Percentiles rank a stretch among this genome's conserved stretches.
These are phyloP conservation scores for Porites divaricata DNA, from an alignment of 92 coral and sea anemone species.

Conservation along the genomic window DNA sequence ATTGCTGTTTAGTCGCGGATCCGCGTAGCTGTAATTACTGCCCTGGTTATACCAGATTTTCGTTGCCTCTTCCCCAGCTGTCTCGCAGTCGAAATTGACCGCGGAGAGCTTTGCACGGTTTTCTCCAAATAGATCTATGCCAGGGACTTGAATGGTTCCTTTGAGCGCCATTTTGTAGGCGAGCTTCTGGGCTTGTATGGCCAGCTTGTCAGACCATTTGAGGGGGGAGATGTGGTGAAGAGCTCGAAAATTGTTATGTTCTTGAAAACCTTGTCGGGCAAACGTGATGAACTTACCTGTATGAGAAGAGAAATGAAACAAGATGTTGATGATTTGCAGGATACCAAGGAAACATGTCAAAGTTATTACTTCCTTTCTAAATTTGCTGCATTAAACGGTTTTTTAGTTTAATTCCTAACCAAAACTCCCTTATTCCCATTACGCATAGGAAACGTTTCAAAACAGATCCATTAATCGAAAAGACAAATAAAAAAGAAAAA, in stretches of 20 bases:
- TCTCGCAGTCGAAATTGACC: slow-evolving; percentile 95
- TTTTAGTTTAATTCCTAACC: too few relatives aligned
- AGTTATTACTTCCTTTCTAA: too few relatives aligned
- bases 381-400: too few relatives aligned
- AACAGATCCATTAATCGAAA: too few relatives aligned
- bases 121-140: slow-evolving; percentile 85
- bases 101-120: slow-evolving; percentile 91
- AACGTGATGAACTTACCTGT: slow-evolving; percentile 85
- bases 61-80: slow-evolving; percentile 93
- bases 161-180: slow-evolving; percentile 92
- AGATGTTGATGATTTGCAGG: neutral
- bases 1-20: slow-evolving; percentile 89
- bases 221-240: slow-evolving; percentile 83
- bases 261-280: slow-evolving; percentile 83
- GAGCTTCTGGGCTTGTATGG: slow-evolving; percentile 92
- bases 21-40: slow-evolving; percentile 83
- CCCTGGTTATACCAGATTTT: slow-evolving; percentile 95
- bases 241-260: slow-evolving; percentile 88
- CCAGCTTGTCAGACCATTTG: slow-evolving; percentile 96
- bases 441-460: too few relatives aligned
- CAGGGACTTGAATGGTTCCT: slow-evolving; percentile 80
- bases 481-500: too few relatives aligned
- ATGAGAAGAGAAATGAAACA: neutral
- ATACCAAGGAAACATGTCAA: too few relatives aligned
- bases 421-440: too few relatives aligned